A percentile compares a stretch with the other conserved stretches of the same genome.
Evolutionary conservation across 2,888 invertebrate genomes (phyloP).

Genomic region (Papilio protenor): DNA sequence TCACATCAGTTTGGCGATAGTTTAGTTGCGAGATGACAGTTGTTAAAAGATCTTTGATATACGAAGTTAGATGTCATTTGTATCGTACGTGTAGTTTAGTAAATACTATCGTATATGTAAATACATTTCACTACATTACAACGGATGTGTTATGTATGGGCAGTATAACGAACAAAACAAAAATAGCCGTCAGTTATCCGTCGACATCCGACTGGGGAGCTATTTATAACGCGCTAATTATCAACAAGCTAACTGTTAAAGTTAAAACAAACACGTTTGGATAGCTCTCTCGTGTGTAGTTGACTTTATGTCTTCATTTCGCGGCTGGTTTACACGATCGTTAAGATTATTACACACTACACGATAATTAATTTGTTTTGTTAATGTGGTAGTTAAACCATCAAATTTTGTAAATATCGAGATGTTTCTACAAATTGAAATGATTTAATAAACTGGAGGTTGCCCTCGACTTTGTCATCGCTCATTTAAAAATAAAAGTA

Average conservation of each 20-base stretch:
- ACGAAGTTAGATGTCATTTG: not conserved
- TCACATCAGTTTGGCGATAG: too few relatives aligned
- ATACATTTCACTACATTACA: slow-evolving; percentile 3
- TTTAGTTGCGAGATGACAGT: too few relatives aligned
- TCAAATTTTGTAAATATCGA: too few relatives aligned
- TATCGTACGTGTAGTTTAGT: not conserved
- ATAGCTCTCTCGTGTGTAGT: slow-evolving; percentile 39
- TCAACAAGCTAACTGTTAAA: slow-evolving; percentile 36
- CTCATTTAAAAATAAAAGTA: too few relatives aligned
- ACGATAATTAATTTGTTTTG: not conserved
- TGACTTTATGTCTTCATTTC: slow-evolving; percentile 40
- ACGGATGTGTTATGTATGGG: slow-evolving; percentile 25
- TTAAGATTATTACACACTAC: slow-evolving; percentile 8
- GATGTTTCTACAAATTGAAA: not conserved
- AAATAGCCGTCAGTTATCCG: slow-evolving; percentile 30
- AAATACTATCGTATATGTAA: not conserved
- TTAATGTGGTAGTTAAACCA: not conserved
- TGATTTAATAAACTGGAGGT: too few relatives aligned
- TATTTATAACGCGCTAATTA: slow-evolving; percentile 43
- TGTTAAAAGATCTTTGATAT: not conserved
- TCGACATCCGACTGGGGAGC: slow-evolving; percentile 31
- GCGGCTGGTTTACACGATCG: slow-evolving; percentile 8
- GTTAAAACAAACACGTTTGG: slow-evolving; percentile 37
- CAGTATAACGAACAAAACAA: slow-evolving; percentile 30
- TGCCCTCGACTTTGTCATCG: too few relatives aligned